Evolutionary conservation across 2,797 vertebrate species (phyloP), one percentile per base, ranked within the genome.

Genomic region (Pempheris klunzingeri): DNA sequence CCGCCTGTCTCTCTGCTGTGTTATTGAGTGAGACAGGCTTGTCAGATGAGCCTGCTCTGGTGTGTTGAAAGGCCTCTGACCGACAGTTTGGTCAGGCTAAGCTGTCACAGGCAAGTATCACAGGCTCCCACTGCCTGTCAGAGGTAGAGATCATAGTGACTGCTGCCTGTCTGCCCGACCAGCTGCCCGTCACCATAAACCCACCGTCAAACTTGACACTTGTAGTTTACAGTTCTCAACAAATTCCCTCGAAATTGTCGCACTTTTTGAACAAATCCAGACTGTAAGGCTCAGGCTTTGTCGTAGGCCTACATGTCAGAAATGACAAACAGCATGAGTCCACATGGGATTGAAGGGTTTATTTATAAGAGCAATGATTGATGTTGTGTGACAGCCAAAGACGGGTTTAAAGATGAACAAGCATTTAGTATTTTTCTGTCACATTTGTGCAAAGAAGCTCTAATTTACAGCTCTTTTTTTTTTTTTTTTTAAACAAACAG

Each of bases 61-160:
- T 64, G 81, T 81, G 86, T 80, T 84, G 81, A 84, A 83, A 71
- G 81, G 64, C 60, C 26, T 77, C 63, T 82, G 87, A 91, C 73
- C 91, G 93, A 90, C 92, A 88, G 79, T 43, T 65, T 50, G 78
- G 84, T 74, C 86, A 38, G 71, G 74, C 80, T 78, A 66, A 71
- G 76, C 88, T 84, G 87, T 88, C 91, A 88, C 85, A 84, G 82
- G n/a, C 78, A 68, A 83, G 85, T 81, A 84, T 87, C 85, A 74
- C 82, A 83, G 76, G 86, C 88, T 82, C 78, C 59, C 66, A 64
- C 80, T 85, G 88, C 87, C 78, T 80, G 84, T 88, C 87, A 85
- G 73, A 81, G 64, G 80, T 76, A 47, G 81, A 74, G 84, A 64
- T 82, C 78, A 83, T 79, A 69, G 50, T 69, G 84, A 88, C 77